Percentiles rank a stretch among this genome's conserved stretches.
Evolutionary conservation across 1,140 invertebrate genomes (phyloP).

Genomic region (Tetramorium alpestre): DNA sequence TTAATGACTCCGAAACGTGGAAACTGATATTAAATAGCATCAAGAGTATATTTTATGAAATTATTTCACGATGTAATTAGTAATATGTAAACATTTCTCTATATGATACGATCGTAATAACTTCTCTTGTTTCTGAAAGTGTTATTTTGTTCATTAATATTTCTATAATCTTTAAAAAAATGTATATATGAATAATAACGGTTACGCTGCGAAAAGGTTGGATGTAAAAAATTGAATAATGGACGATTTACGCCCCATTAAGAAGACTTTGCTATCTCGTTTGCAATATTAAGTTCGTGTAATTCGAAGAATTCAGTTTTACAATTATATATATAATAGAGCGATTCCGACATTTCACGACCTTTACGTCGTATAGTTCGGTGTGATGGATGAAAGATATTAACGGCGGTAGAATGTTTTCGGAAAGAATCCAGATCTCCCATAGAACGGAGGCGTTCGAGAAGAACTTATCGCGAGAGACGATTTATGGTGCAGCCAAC

Average conservation of each 20-base stretch:
- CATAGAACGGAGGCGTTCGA: conserved; percentile 44
- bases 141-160: no score
- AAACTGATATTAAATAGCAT: background rate
- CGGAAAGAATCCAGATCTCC: conserved; percentile 42
- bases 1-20: background rate
- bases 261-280: background rate
- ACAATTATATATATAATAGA: conserved; percentile 15
- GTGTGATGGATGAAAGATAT: conserved; percentile 5
- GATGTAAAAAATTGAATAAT: background rate
- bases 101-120: background rate
- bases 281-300: background rate
- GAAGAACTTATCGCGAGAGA: conserved; percentile 39
- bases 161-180: background rate
- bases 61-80: background rate
- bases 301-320: background rate
- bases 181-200: background rate
- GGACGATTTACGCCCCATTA: background rate
- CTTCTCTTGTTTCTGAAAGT: background rate
- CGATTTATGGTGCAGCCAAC: conserved; percentile 63
- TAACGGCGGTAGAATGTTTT: conserved; percentile 37
- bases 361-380: background rate
- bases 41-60: background rate
- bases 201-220: background rate
- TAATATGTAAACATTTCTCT: background rate
- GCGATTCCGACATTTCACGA: background rate